Base-by-base conservation (phyloP, 2,888 invertebrate species). In the Spisula solida region DNA sequence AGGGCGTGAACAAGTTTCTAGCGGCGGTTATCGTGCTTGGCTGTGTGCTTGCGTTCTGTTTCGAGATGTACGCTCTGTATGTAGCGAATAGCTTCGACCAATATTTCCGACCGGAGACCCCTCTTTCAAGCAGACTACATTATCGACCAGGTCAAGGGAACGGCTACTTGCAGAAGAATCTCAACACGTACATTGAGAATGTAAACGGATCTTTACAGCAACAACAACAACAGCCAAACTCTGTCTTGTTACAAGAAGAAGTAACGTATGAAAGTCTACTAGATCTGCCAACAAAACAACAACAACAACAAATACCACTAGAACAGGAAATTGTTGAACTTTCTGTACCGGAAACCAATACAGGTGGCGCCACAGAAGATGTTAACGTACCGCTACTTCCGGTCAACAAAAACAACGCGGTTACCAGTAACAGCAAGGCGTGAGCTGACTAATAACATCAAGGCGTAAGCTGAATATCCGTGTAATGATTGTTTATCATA, bases 1-100 rank as follows among this genome's bases (percentile, higher is more conserved):
- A 75, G 18, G 75, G 75, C 14, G 75, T 75, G 16, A 75, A 75
- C 34, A 75, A 31, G 31, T 75, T 75, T 75, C 75, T 75, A 31
- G 75, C 75, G 5, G 12, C 75, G 0, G 75, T 75, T 16, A 75
- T 75, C 18, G 75, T 75, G 14, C 31, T 75, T 75, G 75, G 75
- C 2, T 75, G 75, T 14, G 75, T 1, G 16, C 0, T 75, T 1
- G 34, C 75, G 18, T 75, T 75, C 25, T 75, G 29, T 16, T 25
- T 75, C 16, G 75, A 75, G 34, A 75, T 25, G 34, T 75, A 34
- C 75, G 29, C 75, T 16, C 0, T 75, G 0, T 75, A 75, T 14
- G 75, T 75, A 18, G 75, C 75, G 4, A 75, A 75, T 34, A 75
- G 34, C 34, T 75, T 31, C 18, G 34, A 16, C 5, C 10, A 18